Percentiles rank a stretch among this genome's conserved stretches.
phyloP scores from a whole-genome alignment of 2,113 vertebrate genomes.

The Heterotilapia buettikoferi region DNA sequence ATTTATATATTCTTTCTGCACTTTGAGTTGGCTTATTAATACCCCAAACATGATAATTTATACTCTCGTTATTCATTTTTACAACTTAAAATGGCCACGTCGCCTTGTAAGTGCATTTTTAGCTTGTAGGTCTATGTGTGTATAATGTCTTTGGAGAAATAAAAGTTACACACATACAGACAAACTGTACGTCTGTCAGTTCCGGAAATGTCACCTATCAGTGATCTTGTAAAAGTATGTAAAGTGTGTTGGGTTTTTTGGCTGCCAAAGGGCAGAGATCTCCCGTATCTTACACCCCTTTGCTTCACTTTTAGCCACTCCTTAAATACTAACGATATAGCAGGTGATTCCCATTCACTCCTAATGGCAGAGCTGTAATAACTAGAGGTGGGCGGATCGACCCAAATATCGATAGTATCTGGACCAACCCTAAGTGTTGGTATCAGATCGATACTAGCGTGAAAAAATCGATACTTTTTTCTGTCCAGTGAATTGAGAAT shows the following conservation, averaged over 20 bases:
- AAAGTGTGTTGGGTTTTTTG: rapidly evolving
- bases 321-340: neutral
- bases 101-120: neutral
- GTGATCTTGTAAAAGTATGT: rapidly evolving
- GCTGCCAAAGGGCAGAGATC: neutral
- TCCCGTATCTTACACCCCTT: neutral
- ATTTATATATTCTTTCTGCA: neutral
- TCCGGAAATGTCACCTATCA: neutral
- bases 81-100: neutral
- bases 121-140: neutral
- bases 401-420: neutral
- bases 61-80: neutral
- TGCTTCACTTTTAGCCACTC: neutral
- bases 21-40: neutral
- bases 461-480: neutral
- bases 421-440: neutral
- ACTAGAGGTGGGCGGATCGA: neutral
- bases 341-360: neutral
- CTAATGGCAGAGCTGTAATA: neutral
- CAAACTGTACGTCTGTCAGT: neutral
- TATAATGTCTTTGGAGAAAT: neutral
- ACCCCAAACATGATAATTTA: neutral
- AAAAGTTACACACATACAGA: neutral
- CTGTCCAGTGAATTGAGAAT: neutral
- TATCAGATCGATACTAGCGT: rapidly evolving